Conservation (phyloP, 1,140 invertebrate genomes). For the Brachionus rubens region DNA sequence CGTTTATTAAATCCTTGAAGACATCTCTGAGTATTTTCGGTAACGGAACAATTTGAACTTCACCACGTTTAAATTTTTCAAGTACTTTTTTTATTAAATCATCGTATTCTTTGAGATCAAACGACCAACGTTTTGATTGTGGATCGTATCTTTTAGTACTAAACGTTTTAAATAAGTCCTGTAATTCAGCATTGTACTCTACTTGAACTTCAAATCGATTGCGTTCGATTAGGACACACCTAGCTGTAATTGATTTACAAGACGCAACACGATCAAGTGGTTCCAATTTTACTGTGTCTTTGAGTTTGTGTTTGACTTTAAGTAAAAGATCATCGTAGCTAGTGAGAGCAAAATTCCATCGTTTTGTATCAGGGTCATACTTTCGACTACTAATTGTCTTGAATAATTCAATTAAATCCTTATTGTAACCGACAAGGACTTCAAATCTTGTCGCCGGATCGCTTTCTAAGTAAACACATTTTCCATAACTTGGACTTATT, state of each 20-base stretch:
- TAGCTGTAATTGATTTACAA: not conserved
- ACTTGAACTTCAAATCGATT: conserved; percentile 42
- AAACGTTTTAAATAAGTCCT: conserved; percentile 33
- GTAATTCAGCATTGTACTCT: conserved; percentile 26
- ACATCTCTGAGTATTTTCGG: conserved; percentile 6
- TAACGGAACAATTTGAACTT: conserved; percentile 12
- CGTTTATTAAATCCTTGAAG: conserved; percentile 3
- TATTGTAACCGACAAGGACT: conserved; percentile 32
- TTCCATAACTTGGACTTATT: not conserved
- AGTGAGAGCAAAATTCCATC: conserved; percentile 30
- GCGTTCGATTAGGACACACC: conserved; percentile 14
- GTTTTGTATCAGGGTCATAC: conserved; percentile 35
- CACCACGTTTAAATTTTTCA: conserved; percentile 8
- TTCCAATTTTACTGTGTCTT: not conserved
- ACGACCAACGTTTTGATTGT: conserved; percentile 17
- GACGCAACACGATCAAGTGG: conserved; percentile 14
- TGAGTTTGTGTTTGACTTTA: not conserved
- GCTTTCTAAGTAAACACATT: conserved; percentile 30
- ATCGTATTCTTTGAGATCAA: conserved; percentile 43
- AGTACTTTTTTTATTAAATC: conserved; percentile 4
- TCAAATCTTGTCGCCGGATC: conserved; percentile 12
- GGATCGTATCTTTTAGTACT: conserved; percentile 10
- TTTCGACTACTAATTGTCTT: conserved; percentile 13
- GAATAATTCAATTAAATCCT: conserved; percentile 39
- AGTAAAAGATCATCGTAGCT: conserved; percentile 34